Evolutionary conservation across 2,888 invertebrate species (phyloP).

Genomic region (Polietes domitor): DNA sequence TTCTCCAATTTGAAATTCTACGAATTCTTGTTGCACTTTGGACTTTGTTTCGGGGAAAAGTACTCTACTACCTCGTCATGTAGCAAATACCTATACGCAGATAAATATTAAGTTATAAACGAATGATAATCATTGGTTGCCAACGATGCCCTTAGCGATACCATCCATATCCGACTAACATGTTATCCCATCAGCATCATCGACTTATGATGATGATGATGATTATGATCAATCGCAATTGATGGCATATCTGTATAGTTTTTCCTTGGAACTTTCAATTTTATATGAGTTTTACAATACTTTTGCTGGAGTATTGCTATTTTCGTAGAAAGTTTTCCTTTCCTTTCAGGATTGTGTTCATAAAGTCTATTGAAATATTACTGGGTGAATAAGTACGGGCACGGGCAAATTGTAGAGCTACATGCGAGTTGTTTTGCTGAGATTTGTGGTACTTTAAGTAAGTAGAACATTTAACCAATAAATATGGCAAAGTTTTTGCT

Average conservation of each 20-base stretch:
- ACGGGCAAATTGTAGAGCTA: neutral
- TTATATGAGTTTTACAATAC: constrained; percentile 14
- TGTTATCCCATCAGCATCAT: neutral
- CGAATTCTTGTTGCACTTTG: neutral
- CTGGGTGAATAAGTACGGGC: neutral
- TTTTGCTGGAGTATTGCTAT: neutral
- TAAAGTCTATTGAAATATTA: constrained; percentile 29
- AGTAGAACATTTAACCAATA: constrained; percentile 1
- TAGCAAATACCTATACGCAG: too few relatives aligned
- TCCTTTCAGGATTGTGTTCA: constrained; percentile 28
- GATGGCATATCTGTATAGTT: constrained; percentile 20
- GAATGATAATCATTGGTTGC: constrained; percentile 4
- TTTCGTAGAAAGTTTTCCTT: constrained; percentile 13
- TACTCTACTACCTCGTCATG: neutral
- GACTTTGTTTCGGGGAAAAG: neutral
- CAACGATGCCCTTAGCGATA: neutral
- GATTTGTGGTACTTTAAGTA: constrained; percentile 10
- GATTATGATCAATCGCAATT: constrained; percentile 19
- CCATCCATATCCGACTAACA: neutral
- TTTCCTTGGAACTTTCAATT: constrained; percentile 9
- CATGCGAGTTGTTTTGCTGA: constrained; percentile 11
- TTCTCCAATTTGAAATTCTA: neutral
- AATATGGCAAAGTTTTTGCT: constrained; percentile 23
- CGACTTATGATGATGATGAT: neutral
- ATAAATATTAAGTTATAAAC: constrained; percentile 22